Evolutionary conservation across 2,113 vertebrate genomes (phyloP).

Genomic region (Archilochus colubris): DNA sequence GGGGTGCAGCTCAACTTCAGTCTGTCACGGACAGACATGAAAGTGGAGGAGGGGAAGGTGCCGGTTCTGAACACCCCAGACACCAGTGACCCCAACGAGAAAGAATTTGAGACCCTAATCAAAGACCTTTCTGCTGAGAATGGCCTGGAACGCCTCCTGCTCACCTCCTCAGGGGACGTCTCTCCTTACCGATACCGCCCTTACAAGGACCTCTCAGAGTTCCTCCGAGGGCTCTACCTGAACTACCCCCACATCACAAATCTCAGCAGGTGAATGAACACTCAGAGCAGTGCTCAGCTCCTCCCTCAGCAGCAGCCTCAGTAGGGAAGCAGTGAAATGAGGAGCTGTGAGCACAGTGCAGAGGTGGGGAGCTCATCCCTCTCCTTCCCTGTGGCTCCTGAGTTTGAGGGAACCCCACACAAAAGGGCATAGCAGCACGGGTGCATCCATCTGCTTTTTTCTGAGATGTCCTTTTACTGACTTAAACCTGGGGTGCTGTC

Average conservation of each 20-base stretch:
- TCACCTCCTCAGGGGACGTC: conserved; percentile 77
- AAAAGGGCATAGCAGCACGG: accelerated
- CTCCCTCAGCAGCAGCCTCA: not conserved
- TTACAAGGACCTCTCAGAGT: conserved; percentile 86
- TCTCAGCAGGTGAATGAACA: conserved; percentile 76
- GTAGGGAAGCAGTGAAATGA: not conserved
- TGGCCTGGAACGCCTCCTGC: conserved; percentile 85
- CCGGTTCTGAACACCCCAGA: conserved; percentile 55
- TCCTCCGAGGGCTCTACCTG: conserved; percentile 85
- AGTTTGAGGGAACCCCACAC: accelerated
- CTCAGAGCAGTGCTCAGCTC: not conserved
- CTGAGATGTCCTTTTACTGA: not conserved
- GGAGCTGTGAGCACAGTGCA: accelerated
- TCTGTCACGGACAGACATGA: conserved; percentile 77
- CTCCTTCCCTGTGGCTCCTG: not conserved
- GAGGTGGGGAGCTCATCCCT: not conserved
- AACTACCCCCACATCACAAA: conserved; percentile 93
- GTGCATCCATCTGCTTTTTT: not conserved
- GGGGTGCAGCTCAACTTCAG: conserved; percentile 89
- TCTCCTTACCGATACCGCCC: conserved; percentile 85
- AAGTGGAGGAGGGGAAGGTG: conserved; percentile 67
- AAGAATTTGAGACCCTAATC: conserved; percentile 87
- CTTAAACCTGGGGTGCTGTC: not conserved
- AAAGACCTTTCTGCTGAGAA: conserved; percentile 89
- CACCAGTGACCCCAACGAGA: conserved; percentile 78